Base-by-base conservation (phyloP, 2,888 invertebrate species). In the Heteropelma amictum region DNA sequence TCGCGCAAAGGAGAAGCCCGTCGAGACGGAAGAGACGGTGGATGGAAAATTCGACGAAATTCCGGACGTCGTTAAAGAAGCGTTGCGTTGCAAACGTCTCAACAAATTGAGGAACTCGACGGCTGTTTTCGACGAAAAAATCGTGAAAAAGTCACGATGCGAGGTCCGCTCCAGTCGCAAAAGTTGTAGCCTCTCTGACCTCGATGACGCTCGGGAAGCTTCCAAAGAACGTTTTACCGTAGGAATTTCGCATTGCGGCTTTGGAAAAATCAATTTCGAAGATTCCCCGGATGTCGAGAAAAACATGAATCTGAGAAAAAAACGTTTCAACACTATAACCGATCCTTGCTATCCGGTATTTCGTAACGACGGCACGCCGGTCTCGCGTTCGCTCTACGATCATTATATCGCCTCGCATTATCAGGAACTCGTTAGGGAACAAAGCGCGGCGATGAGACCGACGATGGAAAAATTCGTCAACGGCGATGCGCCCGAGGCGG, bases 321-420 rank as follows among this genome's bases (percentile, higher is more conserved):
- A 64, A 26, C 33, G 65, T 54, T 77, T 72, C 21, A 92, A 93
- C 85, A 95, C 95, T 0, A 95, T 96, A 63, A 93, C 94, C 47
- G 96, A 96, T 88, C 96, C 96, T 1, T 91, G 91, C 72, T 95
- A 93, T 90, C 96, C 96, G 0, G 92, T 95, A 19, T 95, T 95
- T 81, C 93, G 93, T 83, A 91, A 92, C 72, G 94, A 95, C 79
- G 95, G 95, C 0, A 91, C 93, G 53, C 93, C 94, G 3, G 93
- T 94, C 69, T 95, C 96, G 0, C 93, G 93, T 77, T 93, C 92
- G 4, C 89, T 95, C 0, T 95, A 94, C 86, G 93, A 93, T 80
- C 92, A 94, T 80, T 93, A 93, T 81, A 89, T 95, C 60, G 92
- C 93, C 40, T 92, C 92, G 77, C 93, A 94, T 80, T 93, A 93